Percentiles rank a stretch among this genome's conserved stretches.
phyloP scores from a whole-genome alignment of 2,888 invertebrate species.

The Silvanus unidentatus region DNA sequence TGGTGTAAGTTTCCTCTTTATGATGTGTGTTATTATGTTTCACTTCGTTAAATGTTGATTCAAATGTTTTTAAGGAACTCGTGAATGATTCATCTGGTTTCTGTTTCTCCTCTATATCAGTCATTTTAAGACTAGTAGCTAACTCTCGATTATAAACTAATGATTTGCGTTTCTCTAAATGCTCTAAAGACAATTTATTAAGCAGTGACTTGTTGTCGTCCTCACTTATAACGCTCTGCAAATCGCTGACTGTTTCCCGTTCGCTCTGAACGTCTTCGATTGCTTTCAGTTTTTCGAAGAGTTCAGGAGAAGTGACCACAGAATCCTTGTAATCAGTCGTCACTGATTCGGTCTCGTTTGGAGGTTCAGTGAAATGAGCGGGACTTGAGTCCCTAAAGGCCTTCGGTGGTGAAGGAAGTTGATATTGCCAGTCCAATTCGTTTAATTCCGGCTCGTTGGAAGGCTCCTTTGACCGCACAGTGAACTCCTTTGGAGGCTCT shows the following conservation, averaged over 20 bases:
- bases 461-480: background rate
- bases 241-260: slow-evolving; percentile 25
- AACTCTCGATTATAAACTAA: slow-evolving; percentile 45
- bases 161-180: slow-evolving; percentile 43
- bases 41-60: slow-evolving; percentile 26
- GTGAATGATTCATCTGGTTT: slow-evolving; percentile 25
- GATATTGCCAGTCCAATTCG: slow-evolving; percentile 51
- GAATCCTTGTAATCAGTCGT: slow-evolving; percentile 39
- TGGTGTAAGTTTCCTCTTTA: background rate
- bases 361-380: slow-evolving; percentile 24
- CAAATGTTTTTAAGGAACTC: slow-evolving; percentile 25
- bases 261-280: slow-evolving; percentile 35
- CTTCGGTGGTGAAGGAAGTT: slow-evolving; percentile 56
- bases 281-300: slow-evolving; percentile 40
- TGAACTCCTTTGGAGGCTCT: background rate
- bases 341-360: slow-evolving; percentile 17
- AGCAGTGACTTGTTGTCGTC: slow-evolving; percentile 34
- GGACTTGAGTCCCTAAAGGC: slow-evolving; percentile 50
- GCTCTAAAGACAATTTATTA: slow-evolving; percentile 42
- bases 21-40: slow-evolving; percentile 12
- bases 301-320: slow-evolving; percentile 42
- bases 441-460: slow-evolving; percentile 12
- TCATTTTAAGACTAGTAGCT: slow-evolving; percentile 43
- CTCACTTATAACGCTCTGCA: slow-evolving; percentile 30
- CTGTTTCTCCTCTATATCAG: slow-evolving; percentile 21